A percentile compares a stretch with the other conserved stretches of the same genome.
These are phyloP conservation scores for Lophura swinhoii DNA, from an alignment of 2,797 vertebrate genomes.

Conservation along the genomic window DNA sequence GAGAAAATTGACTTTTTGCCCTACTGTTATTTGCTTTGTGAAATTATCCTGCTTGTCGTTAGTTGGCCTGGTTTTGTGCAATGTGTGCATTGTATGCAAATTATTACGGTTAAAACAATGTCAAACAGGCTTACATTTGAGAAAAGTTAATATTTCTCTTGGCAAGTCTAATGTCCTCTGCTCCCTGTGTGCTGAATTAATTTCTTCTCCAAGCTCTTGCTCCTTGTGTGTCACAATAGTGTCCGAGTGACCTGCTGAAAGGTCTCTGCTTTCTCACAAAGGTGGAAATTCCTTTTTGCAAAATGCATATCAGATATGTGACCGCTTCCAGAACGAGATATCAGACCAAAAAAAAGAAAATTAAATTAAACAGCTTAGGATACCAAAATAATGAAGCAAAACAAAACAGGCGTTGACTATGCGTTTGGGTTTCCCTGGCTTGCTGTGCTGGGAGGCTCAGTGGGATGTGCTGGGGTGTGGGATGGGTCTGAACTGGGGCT, in stretches of 20 bases:
- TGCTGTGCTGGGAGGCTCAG: background rate
- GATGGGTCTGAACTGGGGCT: background rate
- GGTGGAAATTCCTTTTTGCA: background rate
- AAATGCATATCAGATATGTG: fast-evolving
- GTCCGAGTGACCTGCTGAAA: background rate
- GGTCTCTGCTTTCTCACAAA: background rate
- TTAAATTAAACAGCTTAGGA: background rate
- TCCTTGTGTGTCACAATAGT: background rate
- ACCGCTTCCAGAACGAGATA: background rate
- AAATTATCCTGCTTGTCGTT: background rate
- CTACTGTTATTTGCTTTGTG: background rate
- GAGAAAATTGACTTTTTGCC: background rate
- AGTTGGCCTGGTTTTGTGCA: background rate
- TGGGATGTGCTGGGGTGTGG: fast-evolving
- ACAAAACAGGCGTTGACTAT: background rate
- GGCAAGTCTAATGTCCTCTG: constrained; percentile 8
- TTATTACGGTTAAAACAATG: background rate
- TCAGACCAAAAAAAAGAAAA: fast-evolving
- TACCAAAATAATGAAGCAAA: background rate
- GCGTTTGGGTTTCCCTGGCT: fast-evolving
- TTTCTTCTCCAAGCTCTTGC: background rate
- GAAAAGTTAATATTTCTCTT: constrained; percentile 52
- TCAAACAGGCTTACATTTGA: background rate
- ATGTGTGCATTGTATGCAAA: constrained; percentile 41
- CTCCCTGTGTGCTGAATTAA: constrained; percentile 23